phyloP scores from a whole-genome alignment of 2,888 invertebrate species.

The Clitarchus hookeri region DNA sequence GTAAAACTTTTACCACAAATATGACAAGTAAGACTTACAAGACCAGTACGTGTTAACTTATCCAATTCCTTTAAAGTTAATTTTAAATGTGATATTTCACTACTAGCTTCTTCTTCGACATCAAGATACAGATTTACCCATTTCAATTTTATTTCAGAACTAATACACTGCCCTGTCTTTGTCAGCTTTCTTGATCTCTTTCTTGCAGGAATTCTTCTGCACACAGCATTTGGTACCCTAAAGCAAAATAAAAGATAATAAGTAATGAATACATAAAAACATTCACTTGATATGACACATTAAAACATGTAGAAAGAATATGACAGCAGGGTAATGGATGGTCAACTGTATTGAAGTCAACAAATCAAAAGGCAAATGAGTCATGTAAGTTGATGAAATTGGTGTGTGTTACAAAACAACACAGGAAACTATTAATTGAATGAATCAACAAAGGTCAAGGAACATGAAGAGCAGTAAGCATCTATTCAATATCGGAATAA shows the following conservation, averaged over 20 bases:
- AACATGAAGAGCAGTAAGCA: too few species aligned
- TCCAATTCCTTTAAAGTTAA: neutral
- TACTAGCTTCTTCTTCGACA: neutral
- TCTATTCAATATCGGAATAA: too few species aligned
- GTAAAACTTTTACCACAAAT: slow-evolving; percentile 33
- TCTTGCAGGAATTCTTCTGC: neutral
- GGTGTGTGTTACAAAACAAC: too few species aligned
- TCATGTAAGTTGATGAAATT: too few species aligned
- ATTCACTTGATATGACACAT: too few species aligned
- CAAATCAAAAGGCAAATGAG: too few species aligned
- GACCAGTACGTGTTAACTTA: neutral
- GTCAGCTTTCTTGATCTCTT: neutral
- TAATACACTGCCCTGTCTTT: neutral
- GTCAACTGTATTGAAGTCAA: too few species aligned
- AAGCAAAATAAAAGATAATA: neutral
- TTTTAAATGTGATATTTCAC: neutral
- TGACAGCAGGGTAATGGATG: too few species aligned
- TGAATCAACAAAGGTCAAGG: too few species aligned
- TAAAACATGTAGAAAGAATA: too few species aligned
- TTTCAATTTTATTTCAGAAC: neutral
- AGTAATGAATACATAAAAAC: neutral
- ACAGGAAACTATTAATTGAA: too few species aligned
- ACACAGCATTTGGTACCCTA: neutral
- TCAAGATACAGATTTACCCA: neutral
- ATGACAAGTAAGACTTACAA: slow-evolving; percentile 15